Base-by-base conservation (phyloP, 1,140 invertebrate species). In the Pseudomyrmex gracilis region DNA sequence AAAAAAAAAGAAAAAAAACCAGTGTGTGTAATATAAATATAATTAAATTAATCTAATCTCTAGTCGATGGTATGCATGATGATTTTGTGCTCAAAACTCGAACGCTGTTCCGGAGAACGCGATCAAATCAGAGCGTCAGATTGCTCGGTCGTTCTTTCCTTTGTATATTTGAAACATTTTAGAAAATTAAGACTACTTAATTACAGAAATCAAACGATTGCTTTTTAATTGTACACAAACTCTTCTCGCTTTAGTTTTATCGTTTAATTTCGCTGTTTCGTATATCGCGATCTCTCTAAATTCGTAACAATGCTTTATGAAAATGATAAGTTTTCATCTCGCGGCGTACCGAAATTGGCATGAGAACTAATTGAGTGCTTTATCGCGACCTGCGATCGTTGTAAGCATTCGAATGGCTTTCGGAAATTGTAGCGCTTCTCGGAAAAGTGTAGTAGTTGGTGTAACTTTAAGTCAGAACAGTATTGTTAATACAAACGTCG, bases 401-500 rank as follows among this genome's bases (percentile, higher is more conserved):
- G 15, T 64, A 49, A 12, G 22, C 2, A 5, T 53, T 53, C 12
- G 12, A 34, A 0, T 8, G 17, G 8, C 3, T 43, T 55, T 17
- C 22, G 15, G 63, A 4, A 66, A 13, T n/a, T 63, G 8, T 66
- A 12, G 63, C n/a, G 63, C 15, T 66, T 12, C 24, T 34, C 34
- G 47, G 10, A 74, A 64, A 49, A 49, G 61, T 9, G 12, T 53
- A 64, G 20, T 20, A 55, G 2, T 49, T 80, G 43, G 15, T 34
- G 2, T 77, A 45, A 67, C 17, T 9, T 49, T 15, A 71, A 58
- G 15, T 71, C 43, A 13, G 10, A 24, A 71, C 64, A 70, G 53
- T 78, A 78, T 78, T 70, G 12, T 47, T 58, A n/a, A n/a, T n/a
- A 43, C 7, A 47, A 47, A 34, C 43, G 20, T 58, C 58, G n/a